These are phyloP conservation scores for Crematogaster levior DNA, from an alignment of 2,888 invertebrate genomes.

Conservation along the genomic window DNA sequence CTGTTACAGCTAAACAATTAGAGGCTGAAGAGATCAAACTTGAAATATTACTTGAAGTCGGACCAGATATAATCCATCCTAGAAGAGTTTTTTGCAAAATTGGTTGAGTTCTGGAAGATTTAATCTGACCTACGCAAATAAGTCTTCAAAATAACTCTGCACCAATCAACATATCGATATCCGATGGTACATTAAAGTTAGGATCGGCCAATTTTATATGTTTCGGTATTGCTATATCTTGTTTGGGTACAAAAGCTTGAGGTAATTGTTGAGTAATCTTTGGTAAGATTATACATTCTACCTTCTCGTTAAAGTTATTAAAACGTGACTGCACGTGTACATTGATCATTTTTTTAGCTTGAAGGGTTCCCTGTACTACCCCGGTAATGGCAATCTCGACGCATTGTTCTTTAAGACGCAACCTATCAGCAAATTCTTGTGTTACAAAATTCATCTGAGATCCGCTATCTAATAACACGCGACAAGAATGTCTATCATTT, in stretches of 20 bases:
- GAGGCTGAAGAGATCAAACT: no score
- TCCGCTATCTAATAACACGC: neutral
- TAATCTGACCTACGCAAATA: neutral
- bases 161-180: neutral
- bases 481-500: neutral
- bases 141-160: no score
- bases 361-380: neutral
- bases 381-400: neutral
- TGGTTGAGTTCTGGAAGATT: neutral
- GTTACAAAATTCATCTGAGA: neutral
- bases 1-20: no score
- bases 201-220: neutral
- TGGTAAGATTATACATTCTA: no score
- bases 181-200: neutral
- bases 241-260: neutral
- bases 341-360: neutral
- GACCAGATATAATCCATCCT: neutral
- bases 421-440: neutral
- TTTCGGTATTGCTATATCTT: neutral
- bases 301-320: no score
- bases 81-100: neutral
- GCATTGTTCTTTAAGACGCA: neutral
- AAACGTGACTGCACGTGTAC: no score
- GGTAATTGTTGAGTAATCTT: rapidly evolving
- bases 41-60: no score